Percentiles rank a stretch among this genome's conserved stretches.
Conservation (phyloP, 2,113 vertebrate genomes). For the Cariama cristata region DNA sequence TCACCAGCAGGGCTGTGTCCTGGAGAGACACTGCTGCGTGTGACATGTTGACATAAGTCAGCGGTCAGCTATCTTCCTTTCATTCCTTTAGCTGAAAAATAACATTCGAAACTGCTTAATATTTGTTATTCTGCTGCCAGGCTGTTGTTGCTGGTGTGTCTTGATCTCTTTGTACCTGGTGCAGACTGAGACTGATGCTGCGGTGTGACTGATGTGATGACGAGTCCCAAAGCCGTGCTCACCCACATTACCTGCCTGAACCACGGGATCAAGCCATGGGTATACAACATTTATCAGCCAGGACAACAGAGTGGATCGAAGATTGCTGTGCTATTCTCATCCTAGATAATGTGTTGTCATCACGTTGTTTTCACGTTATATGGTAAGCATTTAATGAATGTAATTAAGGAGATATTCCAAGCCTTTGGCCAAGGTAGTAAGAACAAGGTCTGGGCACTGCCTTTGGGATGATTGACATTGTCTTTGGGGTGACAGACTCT, state of each 20-base stretch:
- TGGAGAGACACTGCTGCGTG: background rate
- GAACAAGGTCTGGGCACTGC: background rate
- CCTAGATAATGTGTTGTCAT: background rate
- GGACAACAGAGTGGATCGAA: background rate
- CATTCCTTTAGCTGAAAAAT: background rate
- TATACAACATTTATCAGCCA: background rate
- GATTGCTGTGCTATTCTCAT: background rate
- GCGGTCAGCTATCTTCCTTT: background rate
- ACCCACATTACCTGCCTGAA: background rate
- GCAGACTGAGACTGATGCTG: background rate
- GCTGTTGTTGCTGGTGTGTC: background rate
- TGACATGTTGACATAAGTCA: background rate
- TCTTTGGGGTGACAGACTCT: background rate
- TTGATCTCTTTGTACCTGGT: background rate
- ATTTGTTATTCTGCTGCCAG: background rate
- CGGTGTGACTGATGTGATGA: background rate
- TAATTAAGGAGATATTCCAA: background rate
- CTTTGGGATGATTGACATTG: background rate
- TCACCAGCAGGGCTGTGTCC: background rate
- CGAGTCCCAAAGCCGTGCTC: background rate
- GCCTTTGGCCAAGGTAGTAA: background rate
- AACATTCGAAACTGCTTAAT: background rate
- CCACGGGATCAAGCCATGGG: too few relatives aligned
- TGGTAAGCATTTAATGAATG: background rate
- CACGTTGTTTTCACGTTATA: background rate